Conservation (phyloP, 1,140 invertebrate species). For the Batillaria attramentaria region DNA sequence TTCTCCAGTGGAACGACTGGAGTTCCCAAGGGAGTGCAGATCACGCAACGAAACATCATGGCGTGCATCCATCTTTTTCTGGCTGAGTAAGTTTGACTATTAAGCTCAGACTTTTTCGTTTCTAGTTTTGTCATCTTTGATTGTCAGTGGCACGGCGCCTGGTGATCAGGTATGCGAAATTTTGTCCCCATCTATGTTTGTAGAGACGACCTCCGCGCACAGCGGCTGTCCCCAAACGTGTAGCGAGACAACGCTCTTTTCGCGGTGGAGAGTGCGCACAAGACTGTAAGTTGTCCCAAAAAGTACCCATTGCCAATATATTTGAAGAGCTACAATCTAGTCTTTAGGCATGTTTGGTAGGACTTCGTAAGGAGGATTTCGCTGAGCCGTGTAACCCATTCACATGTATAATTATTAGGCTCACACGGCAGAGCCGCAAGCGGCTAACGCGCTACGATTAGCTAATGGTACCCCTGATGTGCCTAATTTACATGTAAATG, state of each 20-base stretch:
- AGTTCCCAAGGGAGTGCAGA: constrained; percentile 4
- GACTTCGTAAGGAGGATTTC: no score
- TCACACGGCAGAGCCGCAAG: background rate
- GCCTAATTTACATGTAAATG: no score
- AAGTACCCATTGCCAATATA: background rate
- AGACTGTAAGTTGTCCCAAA: background rate
- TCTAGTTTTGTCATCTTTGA: no score
- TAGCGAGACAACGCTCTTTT: no score
- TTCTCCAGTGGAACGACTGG: constrained; percentile 6
- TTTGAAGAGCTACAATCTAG: background rate
- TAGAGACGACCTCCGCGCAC: background rate
- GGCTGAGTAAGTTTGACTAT: background rate
- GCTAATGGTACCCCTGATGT: no score
- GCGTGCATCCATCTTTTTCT: constrained; percentile 71
- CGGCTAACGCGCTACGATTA: no score
- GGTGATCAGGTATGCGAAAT: background rate
- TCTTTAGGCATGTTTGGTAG: no score
- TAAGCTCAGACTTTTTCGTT: background rate
- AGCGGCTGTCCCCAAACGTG: background rate
- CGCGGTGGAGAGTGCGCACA: background rate
- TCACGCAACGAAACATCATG: constrained; percentile 2
- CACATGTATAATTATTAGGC: background rate
- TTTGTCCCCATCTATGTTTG: no score
- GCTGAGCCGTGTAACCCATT: no score
- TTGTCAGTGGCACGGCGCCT: background rate